A percentile compares a stretch with the other conserved stretches of the same genome.
phyloP scores from a whole-genome alignment of 2,888 invertebrate species.

The Campopleginae sp. region DNA sequence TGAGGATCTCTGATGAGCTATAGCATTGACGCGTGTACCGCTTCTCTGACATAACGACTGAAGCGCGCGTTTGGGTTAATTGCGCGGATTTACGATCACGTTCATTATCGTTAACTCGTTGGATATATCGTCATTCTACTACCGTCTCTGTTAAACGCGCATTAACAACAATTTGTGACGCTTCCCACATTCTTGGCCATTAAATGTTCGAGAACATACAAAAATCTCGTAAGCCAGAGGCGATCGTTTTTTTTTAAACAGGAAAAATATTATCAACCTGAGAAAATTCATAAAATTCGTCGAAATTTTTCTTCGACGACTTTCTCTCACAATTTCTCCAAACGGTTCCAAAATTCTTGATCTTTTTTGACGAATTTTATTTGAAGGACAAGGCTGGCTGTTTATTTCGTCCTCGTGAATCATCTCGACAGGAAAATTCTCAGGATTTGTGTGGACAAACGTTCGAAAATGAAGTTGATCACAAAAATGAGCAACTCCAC shows the following conservation, averaged over 20 bases:
- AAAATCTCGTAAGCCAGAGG: not conserved
- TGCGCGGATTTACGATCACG: constrained; percentile 77
- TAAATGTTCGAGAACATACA: not conserved
- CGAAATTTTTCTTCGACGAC: not conserved
- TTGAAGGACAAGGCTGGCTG: not conserved
- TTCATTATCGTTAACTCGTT: constrained; percentile 72
- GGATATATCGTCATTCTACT: constrained; percentile 61
- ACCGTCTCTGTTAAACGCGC: constrained; percentile 35
- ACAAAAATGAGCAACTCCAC: not conserved
- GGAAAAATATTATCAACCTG: not conserved
- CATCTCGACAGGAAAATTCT: not conserved
- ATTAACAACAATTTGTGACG: constrained; percentile 42
- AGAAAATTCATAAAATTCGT: not conserved
- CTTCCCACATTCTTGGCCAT: constrained; percentile 43
- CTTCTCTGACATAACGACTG: constrained; percentile 68
- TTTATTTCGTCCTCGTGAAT: not conserved
- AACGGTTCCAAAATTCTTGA: not conserved
- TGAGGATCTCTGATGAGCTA: constrained; percentile 41
- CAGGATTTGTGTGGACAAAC: not conserved
- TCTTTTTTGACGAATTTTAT: not conserved
- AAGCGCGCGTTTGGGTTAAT: constrained; percentile 73
- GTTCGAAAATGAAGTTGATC: not conserved
- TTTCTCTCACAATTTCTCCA: not conserved
- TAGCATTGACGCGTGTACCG: constrained; percentile 65
- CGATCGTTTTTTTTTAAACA: not conserved